Evolutionary conservation across 2,888 invertebrate genomes (phyloP).

Genomic region (Nephrotoma guestfalica): DNA sequence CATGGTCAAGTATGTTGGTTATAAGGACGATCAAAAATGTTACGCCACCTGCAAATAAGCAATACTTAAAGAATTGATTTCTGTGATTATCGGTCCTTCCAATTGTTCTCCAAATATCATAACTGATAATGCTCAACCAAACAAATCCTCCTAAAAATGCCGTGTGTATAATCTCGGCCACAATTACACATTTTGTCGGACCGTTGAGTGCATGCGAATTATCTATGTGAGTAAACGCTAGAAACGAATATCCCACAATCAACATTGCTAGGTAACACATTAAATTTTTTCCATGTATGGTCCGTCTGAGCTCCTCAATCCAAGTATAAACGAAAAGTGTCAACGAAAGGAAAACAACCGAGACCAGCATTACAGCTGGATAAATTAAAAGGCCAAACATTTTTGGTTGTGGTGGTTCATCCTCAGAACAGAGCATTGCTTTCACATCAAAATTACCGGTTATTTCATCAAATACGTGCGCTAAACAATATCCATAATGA

Average conservation of each 20-base stretch:
- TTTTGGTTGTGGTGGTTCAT: not conserved
- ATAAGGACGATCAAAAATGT: not conserved
- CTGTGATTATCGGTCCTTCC: not conserved
- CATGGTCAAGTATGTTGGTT: not conserved
- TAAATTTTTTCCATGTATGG: slow-evolving; percentile 2
- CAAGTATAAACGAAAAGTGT: slow-evolving; percentile 59
- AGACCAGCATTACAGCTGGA: slow-evolving; percentile 47
- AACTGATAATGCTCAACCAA: slow-evolving; percentile 78
- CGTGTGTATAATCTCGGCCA: not conserved
- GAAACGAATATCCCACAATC: not conserved
- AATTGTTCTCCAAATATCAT: slow-evolving; percentile 59
- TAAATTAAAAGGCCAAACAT: slow-evolving; percentile 10
- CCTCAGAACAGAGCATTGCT: not conserved
- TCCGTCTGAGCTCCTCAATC: slow-evolving; percentile 46
- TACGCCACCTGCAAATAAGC: not conserved
- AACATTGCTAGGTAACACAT: not conserved
- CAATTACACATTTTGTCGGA: slow-evolving; percentile 13
- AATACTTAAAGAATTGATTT: not conserved
- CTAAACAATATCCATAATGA: not conserved
- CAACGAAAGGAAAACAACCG: slow-evolving; percentile 54
- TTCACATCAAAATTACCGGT: not conserved
- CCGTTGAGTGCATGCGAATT: not conserved
- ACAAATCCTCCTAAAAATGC: slow-evolving; percentile 71
- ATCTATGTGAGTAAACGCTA: not conserved
- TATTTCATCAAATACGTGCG: not conserved